Conservation (phyloP, 2,797 vertebrate genomes). For the Chiloscyllium punctatum region DNA sequence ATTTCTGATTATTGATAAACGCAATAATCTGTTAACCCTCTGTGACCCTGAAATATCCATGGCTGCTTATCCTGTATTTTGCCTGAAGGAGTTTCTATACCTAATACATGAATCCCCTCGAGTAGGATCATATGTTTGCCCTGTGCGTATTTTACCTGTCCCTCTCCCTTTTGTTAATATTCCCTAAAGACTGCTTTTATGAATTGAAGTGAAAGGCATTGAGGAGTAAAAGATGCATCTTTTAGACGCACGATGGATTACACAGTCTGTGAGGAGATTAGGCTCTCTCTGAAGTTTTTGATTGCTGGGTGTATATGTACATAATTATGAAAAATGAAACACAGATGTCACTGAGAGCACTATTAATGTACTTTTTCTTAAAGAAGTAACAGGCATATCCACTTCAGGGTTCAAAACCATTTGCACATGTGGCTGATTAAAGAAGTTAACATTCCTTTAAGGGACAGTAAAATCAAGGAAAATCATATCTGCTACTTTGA, state of each 20-base stretch:
- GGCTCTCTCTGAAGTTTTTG: background rate
- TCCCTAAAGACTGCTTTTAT: conserved; percentile 49
- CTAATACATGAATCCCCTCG: conserved; percentile 39
- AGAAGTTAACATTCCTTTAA: background rate
- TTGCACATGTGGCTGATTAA: conserved; percentile 13
- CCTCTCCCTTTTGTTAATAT: conserved; percentile 42
- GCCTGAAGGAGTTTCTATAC: conserved; percentile 37
- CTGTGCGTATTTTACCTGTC: conserved; percentile 47
- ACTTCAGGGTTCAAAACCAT: background rate
- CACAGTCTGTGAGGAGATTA: conserved; percentile 40
- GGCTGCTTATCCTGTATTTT: conserved; percentile 40
- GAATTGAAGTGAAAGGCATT: conserved; percentile 58
- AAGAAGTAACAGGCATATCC: background rate
- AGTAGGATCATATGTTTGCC: conserved; percentile 57
- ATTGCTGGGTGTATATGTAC: background rate
- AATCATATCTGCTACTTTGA: background rate
- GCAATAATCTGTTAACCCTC: conserved; percentile 45
- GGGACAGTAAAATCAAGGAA: background rate
- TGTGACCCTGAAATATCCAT: conserved; percentile 49
- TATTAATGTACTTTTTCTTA: background rate
- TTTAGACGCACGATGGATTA: conserved; percentile 49
- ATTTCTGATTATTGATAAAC: conserved; percentile 52
- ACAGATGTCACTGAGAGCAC: background rate
- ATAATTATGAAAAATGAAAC: background rate
- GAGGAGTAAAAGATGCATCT: conserved; percentile 57